Base-by-base conservation (phyloP, 2,797 vertebrate genomes). In the Mycteria americana region DNA sequence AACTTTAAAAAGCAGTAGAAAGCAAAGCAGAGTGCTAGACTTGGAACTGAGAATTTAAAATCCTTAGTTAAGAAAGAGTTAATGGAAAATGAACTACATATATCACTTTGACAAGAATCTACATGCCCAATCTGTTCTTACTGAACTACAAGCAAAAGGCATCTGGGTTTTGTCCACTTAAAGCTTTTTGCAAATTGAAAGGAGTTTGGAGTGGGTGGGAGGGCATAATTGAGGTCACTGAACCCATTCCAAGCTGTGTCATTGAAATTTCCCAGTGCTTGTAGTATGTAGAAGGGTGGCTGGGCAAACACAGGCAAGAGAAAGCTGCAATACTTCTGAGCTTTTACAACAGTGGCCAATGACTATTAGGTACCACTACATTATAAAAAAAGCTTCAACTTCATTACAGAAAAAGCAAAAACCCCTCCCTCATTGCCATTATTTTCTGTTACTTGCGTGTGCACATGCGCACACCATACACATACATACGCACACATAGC, bases 111-210 rank as follows among this genome's bases (percentile, higher is more conserved):
- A 97, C 82, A 97, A 97, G 96, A 95, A 96, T 88, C 96, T 96
- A 91, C 88, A 96, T 95, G 97, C 92, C 96, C 97, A 98, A 98
- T 98, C 98, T 98, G 97, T 97, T 98, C 97, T 97, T 96, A 95
- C 96, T 97, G 98, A 98, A 92, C 92, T 93, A 89, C 93, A 97
- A 93, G 95, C 95, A 97, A 88, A 88, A 94, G 95, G 97, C 95
- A 93, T 98, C 98, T 98, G 98, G 96, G 95, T 98, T 98, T 95
- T 96, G 96, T 98, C 97, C 96, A 93, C 97, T 97, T 97, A 97
- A 97, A 97, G 94, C 97, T 97, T 97, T 98, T 96, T 97, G 92
- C 95, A 98, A 97, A 97, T 97, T 98, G 98, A 98, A 98, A 98
- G 97, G 96, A 95, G 94, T 97, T 95, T 97, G 96, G 97, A 98